Evolutionary conservation across 2,113 vertebrate genomes (phyloP).

Genomic region (Lophochroa leadbeateri): DNA sequence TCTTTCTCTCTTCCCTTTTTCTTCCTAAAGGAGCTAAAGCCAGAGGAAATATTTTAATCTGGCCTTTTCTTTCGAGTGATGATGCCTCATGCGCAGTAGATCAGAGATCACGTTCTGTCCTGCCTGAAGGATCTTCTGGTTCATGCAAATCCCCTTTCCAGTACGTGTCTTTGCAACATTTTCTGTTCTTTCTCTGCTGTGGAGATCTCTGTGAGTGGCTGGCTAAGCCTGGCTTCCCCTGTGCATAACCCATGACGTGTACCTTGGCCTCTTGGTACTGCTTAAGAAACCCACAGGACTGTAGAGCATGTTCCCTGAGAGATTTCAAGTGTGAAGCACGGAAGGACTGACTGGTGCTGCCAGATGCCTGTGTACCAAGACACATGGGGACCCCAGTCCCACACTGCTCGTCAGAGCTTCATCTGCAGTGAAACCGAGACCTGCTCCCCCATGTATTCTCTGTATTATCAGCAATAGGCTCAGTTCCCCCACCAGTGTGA

Average conservation of each 20-base stretch:
- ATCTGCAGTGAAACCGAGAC: background rate
- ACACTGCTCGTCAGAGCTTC: background rate
- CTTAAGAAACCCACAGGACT: background rate
- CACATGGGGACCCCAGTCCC: accelerated
- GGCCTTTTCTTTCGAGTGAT: background rate
- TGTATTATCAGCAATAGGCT: background rate
- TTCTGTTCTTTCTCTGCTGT: background rate
- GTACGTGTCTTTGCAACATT: accelerated
- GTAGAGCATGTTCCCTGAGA: background rate
- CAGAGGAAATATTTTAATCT: background rate
- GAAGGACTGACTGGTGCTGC: background rate
- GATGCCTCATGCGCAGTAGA: accelerated
- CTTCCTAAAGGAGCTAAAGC: background rate
- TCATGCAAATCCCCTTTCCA: background rate
- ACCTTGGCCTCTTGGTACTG: background rate
- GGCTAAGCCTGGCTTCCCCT: background rate
- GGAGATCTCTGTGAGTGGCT: background rate
- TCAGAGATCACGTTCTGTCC: background rate
- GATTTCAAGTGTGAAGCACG: background rate
- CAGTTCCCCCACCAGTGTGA: background rate
- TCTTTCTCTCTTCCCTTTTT: background rate
- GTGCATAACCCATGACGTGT: accelerated
- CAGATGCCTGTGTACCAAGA: accelerated
- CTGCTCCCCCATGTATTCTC: accelerated
- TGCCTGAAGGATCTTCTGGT: background rate